A percentile compares a stretch with the other conserved stretches of the same genome.
These are phyloP conservation scores for Drosophila sordidapex DNA, from an alignment of 2,888 invertebrate species.

Conservation along the genomic window DNA sequence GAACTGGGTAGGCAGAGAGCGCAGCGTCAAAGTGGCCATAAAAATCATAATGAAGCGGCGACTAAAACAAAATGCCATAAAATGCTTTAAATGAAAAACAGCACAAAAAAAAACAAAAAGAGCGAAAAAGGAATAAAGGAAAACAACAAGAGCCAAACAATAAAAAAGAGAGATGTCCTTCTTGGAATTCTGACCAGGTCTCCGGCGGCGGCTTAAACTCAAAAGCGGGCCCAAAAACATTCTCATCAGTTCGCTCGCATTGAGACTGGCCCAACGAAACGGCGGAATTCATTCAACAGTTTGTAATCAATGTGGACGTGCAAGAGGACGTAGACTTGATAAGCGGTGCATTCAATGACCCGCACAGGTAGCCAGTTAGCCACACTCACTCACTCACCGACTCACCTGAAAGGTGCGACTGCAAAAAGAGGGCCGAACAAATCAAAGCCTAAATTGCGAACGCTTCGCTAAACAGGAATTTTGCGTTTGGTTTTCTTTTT, in stretches of 20 bases:
- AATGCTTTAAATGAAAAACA: slow-evolving; percentile 76
- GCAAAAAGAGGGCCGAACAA: not conserved
- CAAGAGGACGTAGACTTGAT: slow-evolving; percentile 43
- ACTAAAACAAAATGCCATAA: slow-evolving; percentile 78
- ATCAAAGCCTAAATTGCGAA: slow-evolving; percentile 3
- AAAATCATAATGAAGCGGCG: slow-evolving; percentile 80
- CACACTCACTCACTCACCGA: not conserved
- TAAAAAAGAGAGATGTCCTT: slow-evolving; percentile 65
- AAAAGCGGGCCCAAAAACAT: slow-evolving; percentile 42
- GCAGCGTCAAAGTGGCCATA: slow-evolving; percentile 73
- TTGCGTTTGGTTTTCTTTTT: slow-evolving; percentile 25
- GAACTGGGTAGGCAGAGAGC: slow-evolving; percentile 15
- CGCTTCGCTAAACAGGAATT: slow-evolving; percentile 44
- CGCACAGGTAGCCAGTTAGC: slow-evolving; percentile 46
- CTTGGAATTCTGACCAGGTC: slow-evolving; percentile 70
- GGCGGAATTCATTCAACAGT: slow-evolving; percentile 77
- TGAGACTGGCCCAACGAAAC: slow-evolving; percentile 23
- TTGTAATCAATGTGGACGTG: slow-evolving; percentile 73
- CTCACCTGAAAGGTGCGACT: slow-evolving; percentile 14
- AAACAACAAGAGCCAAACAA: slow-evolving; percentile 21
- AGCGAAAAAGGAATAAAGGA: slow-evolving; percentile 26
- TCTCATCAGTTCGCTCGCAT: slow-evolving; percentile 38
- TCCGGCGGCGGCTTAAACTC: slow-evolving; percentile 40
- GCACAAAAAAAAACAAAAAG: slow-evolving; percentile 40
- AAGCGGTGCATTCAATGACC: slow-evolving; percentile 75